Evolutionary conservation across 2,113 vertebrate genomes (phyloP).

Genomic region (Nannospalax galili): DNA sequence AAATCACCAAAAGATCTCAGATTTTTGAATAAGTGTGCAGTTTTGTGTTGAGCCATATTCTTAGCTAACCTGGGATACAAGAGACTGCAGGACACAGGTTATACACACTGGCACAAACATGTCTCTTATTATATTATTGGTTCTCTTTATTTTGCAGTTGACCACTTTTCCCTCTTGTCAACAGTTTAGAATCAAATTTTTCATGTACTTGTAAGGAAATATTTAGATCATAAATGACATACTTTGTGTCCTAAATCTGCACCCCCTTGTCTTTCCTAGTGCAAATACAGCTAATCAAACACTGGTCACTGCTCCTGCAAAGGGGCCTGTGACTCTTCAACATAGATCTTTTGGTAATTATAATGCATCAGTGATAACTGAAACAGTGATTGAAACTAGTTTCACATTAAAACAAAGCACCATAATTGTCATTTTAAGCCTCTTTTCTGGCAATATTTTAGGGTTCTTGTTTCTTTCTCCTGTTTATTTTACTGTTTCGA

Average conservation of each 20-base stretch:
- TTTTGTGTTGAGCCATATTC: background rate
- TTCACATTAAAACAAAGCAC: background rate
- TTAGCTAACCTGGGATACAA: too few species aligned
- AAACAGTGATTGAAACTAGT: background rate
- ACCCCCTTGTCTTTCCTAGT: background rate
- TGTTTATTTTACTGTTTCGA: background rate
- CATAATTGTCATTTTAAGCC: background rate
- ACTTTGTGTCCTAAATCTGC: background rate
- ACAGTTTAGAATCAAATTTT: constrained; percentile 4
- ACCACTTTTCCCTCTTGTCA: background rate
- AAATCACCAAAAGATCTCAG: background rate
- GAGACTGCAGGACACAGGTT: too few species aligned
- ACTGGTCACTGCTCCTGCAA: background rate
- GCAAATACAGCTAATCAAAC: background rate
- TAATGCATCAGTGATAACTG: background rate
- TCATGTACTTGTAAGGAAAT: background rate
- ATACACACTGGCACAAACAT: background rate
- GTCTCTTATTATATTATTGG: background rate
- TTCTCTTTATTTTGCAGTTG: background rate
- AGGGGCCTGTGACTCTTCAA: background rate
- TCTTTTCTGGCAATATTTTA: background rate
- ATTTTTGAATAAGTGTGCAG: background rate
- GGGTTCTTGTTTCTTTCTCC: background rate
- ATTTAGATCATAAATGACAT: background rate
- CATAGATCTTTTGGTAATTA: background rate